Evolutionary conservation across 1,140 invertebrate genomes (phyloP), one percentile per base, ranked within the genome.

Genomic region (Galendromus occidentalis): DNA sequence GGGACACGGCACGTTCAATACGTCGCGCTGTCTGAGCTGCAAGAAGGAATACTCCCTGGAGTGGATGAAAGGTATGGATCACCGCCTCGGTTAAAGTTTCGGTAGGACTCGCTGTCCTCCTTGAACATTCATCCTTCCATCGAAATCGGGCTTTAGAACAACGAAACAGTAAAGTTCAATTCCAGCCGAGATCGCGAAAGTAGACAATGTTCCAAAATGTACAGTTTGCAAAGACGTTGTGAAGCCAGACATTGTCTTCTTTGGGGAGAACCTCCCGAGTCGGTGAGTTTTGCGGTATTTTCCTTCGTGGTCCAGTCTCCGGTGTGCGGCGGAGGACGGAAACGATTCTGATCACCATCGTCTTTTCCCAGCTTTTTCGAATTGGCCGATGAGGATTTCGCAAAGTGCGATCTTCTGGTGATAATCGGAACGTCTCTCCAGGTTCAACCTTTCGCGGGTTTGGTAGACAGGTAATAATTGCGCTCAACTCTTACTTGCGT

Each of bases 181-280:
- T 59, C 33, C 33, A 59, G 51, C 51, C 25, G 51, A 59, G 9
- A 59, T 59, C 14, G 51, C 51, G 14, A 59, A 59, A 22, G 25
- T 33, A 33, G 51, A 71, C n/a, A 65, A 45, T 28, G 68, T 76
- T n/a, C 75, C 75, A 39, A 69, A 80, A 68, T 93, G 90, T 73
- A 76, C 81, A 72, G 65, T 80, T 72, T 86, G 84, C 68, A 79
- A 82, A 28, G 84, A 83, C 7, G 75, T 91, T 30, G 86, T 95
- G 0, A 95, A 95, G 74, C 91, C 91, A 30, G 91, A 95, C 73
- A 90, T 95, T 73, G 84, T 95, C 1, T 93, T 95, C 75, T 95
- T 95, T 78, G 90, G 91, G 22, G 91, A 96, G 79, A 81, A 80
- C 73, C 78, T 96, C 41, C 89, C 91, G 0, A 73, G 79, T 0